Base-by-base conservation (phyloP, 1,140 invertebrate genomes). In the Psilanteris sp. region DNA sequence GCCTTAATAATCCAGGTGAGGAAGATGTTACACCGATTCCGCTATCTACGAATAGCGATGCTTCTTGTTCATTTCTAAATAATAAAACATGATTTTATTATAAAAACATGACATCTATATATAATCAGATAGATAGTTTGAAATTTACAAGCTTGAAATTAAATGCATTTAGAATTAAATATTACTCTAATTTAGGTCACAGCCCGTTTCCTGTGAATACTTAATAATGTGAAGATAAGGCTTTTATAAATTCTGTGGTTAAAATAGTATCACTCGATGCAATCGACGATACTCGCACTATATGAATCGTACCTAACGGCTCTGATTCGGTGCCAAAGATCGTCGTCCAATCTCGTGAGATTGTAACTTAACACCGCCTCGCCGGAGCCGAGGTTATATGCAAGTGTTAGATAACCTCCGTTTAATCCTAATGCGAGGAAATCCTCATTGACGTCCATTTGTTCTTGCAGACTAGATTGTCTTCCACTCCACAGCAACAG, bases 401-500 rank as follows among this genome's bases (percentile, higher is more conserved):
- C 90, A 87, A 94, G 84, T 79, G 91, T 89, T 2, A 93, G 88
- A 78, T 90, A 91, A 26, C 96, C 96, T 62, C 93, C 89, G 79
- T 94, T 91, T 39, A 98, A 90, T 26, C 95, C 96, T 27, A 98
- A 89, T 7, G 95, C 93, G 10, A 98, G 88, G 87, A 94, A 98
- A 77, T 92, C 91, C 84, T 95, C 94, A 22, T 91, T 90, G 2
- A 89, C 87, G 20, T 90, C 90, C 61, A 88, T 89, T 66, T 90
- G 85, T 73, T 87, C 84, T 36, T 87, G 84, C 5, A 83, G 83
- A 79, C 90, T 89, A 52, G 90, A 90, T 74, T 93, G 91, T 24
- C 93, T 90, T n/a, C 96, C 95, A 61, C 93, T 94, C 96, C 96
- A 98, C 11, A 98, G 88, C n/a, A 98, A 89, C 37, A 98, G 88